A percentile compares a stretch with the other conserved stretches of the same genome.
Evolutionary conservation across 2,797 vertebrate species (phyloP).

Genomic region (Acipenser ruthenus): DNA sequence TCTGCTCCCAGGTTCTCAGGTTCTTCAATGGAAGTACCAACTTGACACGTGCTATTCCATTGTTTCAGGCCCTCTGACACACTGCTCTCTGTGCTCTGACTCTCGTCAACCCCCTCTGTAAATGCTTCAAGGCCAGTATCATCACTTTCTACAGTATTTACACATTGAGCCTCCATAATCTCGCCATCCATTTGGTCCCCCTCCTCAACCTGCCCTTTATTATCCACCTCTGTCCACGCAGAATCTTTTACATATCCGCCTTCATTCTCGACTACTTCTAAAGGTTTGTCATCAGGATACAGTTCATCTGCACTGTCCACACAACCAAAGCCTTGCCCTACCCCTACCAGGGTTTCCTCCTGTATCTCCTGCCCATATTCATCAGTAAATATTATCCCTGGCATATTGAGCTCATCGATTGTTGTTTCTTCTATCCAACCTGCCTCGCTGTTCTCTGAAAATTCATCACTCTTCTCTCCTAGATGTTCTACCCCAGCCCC

Average conservation of each 20-base stretch:
- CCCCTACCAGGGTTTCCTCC: slow-evolving; percentile 28
- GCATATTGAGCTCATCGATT: slow-evolving; percentile 36
- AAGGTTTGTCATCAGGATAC: too few species aligned
- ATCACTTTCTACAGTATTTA: slow-evolving; percentile 8
- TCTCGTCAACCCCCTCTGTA: slow-evolving; percentile 10
- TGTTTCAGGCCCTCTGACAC: slow-evolving; percentile 13
- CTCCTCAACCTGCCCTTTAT: slow-evolving; percentile 36
- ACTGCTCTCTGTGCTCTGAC: slow-evolving; percentile 5
- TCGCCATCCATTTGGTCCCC: slow-evolving; percentile 33
- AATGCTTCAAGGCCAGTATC: slow-evolving; percentile 10
- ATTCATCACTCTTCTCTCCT: slow-evolving; percentile 29
- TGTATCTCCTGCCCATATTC: slow-evolving; percentile 52
- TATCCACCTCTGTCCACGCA: slow-evolving; percentile 31
- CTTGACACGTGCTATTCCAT: slow-evolving; percentile 10
- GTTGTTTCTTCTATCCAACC: slow-evolving; percentile 27
- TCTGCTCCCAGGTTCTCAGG: slow-evolving; percentile 3
- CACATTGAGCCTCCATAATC: too few species aligned
- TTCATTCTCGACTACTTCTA: slow-evolving; percentile 12
- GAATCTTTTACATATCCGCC: too few species aligned
- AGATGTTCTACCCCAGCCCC: slow-evolving; percentile 14
- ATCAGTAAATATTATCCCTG: slow-evolving; percentile 56
- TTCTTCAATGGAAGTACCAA: slow-evolving; percentile 7
- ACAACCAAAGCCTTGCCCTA: slow-evolving; percentile 12
- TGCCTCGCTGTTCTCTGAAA: slow-evolving; percentile 25
- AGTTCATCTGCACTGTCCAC: slow-evolving; percentile 1